Percentiles rank a stretch among this genome's conserved stretches.
Conservation (phyloP, 2,888 invertebrate species). For the Drosophila neotestacea region DNA sequence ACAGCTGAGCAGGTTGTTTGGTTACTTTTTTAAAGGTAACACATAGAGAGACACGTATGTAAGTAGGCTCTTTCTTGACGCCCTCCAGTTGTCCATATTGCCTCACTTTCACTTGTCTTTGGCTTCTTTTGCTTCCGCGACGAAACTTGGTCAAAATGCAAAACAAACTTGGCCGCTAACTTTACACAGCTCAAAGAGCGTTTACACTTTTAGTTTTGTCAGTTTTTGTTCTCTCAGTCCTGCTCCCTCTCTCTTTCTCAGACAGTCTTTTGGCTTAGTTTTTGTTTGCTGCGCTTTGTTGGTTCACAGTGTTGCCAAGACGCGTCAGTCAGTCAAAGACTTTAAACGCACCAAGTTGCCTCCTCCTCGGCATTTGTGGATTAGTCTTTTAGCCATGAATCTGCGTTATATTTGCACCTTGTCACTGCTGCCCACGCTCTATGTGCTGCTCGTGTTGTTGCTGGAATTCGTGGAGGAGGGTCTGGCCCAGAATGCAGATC, state of each 20-base stretch:
- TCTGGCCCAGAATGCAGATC: conserved; percentile 85
- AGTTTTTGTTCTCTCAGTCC: no score
- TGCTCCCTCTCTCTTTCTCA: conserved; percentile 34
- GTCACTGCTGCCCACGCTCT: conserved; percentile 80
- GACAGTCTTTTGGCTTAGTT: conserved; percentile 34
- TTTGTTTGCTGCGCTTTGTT: conserved; percentile 64
- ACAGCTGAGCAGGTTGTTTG: conserved; percentile 58
- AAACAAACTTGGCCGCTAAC: conserved; percentile 74
- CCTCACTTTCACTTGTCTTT: conserved; percentile 80
- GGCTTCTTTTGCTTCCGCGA: conserved; percentile 72
- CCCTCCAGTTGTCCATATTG: conserved; percentile 61
- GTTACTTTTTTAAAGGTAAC: conserved; percentile 37
- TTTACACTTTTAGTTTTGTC: conserved; percentile 44
- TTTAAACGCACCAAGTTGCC: conserved; percentile 72
- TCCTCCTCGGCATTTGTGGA: conserved; percentile 12
- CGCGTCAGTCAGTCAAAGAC: conserved; percentile 76
- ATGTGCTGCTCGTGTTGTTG: conserved; percentile 81
- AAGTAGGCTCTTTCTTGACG: conserved; percentile 56
- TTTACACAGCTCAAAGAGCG: conserved; percentile 28
- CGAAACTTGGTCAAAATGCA: conserved; percentile 80
- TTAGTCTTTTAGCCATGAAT: conserved; percentile 65
- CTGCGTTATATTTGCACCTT: conserved; percentile 77
- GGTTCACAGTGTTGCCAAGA: conserved; percentile 49
- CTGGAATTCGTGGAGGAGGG: conserved; percentile 80
- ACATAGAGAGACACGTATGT: conserved; percentile 10